Percentiles rank a stretch among this genome's conserved stretches.
Conservation (phyloP, 2,113 vertebrate species). For the Bolborhynchus lineola region DNA sequence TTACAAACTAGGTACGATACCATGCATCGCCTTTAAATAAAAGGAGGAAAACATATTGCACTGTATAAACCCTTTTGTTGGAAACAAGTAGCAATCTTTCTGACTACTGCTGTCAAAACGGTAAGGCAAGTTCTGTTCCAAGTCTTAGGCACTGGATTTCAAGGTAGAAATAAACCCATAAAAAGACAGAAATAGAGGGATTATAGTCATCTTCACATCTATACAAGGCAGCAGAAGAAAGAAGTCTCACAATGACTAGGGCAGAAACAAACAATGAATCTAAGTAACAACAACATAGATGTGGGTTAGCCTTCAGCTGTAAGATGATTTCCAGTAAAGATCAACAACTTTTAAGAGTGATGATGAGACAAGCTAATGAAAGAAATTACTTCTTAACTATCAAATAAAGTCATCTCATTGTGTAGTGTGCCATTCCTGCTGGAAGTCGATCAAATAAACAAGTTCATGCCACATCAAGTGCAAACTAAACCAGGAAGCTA, state of each 20-base stretch:
- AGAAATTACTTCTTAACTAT: neutral
- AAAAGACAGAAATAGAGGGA: neutral
- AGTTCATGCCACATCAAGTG: accelerated
- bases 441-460: neutral
- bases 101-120: neutral
- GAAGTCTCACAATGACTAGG: neutral
- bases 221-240: neutral
- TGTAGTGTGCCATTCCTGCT: neutral
- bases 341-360: neutral
- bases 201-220: neutral
- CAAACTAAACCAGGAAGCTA: neutral
- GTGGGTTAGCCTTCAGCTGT: neutral
- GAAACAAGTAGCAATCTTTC: neutral
- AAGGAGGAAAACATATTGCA: neutral
- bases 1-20: neutral
- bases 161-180: neutral
- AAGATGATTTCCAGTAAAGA: neutral
- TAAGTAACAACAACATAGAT: neutral
- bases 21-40: neutral
- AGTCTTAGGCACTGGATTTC: neutral
- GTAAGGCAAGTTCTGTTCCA: neutral
- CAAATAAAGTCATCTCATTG: neutral
- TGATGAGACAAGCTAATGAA: neutral
- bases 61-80: neutral
- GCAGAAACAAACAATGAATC: neutral